These are phyloP conservation scores for Azemiops feae DNA, from an alignment of 2,113 vertebrate genomes.

Conservation along the genomic window DNA sequence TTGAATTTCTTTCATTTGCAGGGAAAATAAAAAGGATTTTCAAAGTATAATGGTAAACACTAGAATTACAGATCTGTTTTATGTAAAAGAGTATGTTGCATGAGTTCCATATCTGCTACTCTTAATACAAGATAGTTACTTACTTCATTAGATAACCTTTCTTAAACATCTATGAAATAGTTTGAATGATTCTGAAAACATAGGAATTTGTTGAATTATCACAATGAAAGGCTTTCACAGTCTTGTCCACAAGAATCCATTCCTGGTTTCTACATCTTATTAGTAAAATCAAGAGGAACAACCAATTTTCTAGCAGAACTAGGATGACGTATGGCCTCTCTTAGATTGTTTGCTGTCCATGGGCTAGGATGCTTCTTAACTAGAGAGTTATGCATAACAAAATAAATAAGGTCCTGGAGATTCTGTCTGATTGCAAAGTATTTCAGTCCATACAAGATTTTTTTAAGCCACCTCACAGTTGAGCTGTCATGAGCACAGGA, in stretches of 20 bases:
- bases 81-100: not conserved
- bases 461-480: not conserved
- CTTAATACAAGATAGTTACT: not conserved
- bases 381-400: not conserved
- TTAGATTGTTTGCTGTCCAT: too few species aligned
- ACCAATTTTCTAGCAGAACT: not conserved
- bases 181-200: not conserved
- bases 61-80: not conserved
- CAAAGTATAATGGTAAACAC: not conserved
- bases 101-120: not conserved
- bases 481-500: not conserved
- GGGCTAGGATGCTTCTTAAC: not conserved
- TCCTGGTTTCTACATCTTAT: not conserved
- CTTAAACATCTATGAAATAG: not conserved
- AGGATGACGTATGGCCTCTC: not conserved
- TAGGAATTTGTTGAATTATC: not conserved
- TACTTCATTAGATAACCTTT: not conserved
- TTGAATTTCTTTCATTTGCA: not conserved
- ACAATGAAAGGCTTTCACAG: not conserved
- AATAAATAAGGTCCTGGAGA: not conserved
- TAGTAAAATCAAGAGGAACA: not conserved
- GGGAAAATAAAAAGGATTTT: not conserved
- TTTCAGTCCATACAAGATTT: not conserved
- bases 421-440: not conserved
- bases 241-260: not conserved